A percentile compares a stretch with the other conserved stretches of the same genome.
These are phyloP conservation scores for Enteromius trimaculatus DNA, from an alignment of 2,797 vertebrate genomes.

Conservation along the genomic window DNA sequence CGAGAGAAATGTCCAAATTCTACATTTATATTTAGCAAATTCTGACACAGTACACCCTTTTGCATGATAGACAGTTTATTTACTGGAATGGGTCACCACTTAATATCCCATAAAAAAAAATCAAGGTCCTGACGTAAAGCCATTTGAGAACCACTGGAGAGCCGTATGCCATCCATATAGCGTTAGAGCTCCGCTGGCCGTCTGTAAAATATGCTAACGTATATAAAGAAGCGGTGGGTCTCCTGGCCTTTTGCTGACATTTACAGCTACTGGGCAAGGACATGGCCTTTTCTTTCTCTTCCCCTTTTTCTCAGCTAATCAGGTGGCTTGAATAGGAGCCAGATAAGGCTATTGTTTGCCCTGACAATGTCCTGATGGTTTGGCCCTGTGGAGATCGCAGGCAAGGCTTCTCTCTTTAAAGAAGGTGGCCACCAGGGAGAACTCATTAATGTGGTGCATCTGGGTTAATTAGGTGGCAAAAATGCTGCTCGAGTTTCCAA, in stretches of 20 bases:
- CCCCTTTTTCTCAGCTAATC: constrained; percentile 93
- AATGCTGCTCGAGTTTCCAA: constrained; percentile 37
- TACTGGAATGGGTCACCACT: not conserved
- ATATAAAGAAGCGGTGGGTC: constrained; percentile 75
- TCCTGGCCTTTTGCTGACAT: constrained; percentile 89
- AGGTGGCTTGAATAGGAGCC: constrained; percentile 93
- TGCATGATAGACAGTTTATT: not conserved
- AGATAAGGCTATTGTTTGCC: constrained; percentile 95
- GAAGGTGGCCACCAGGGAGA: constrained; percentile 76
- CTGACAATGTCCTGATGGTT: constrained; percentile 91
- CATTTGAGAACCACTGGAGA: constrained; percentile 9
- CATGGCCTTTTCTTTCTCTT: constrained; percentile 86
- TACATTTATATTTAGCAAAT: no score
- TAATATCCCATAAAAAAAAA: not conserved
- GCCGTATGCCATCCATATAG: constrained; percentile 34
- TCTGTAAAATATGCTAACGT: constrained; percentile 72
- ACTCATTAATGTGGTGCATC: constrained; percentile 76
- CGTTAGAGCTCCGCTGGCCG: constrained; percentile 51
- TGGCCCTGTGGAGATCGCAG: constrained; percentile 69
- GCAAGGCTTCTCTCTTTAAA: constrained; percentile 73
- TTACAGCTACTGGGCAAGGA: constrained; percentile 89
- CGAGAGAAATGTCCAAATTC: no score
- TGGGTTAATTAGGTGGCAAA: constrained; percentile 77
- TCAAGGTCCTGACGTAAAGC: not conserved
- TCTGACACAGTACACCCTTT: not conserved